A percentile compares a stretch with the other conserved stretches of the same genome.
These are phyloP conservation scores for Pollimyrus isidori DNA, from an alignment of 2,113 vertebrate species.

Conservation along the genomic window DNA sequence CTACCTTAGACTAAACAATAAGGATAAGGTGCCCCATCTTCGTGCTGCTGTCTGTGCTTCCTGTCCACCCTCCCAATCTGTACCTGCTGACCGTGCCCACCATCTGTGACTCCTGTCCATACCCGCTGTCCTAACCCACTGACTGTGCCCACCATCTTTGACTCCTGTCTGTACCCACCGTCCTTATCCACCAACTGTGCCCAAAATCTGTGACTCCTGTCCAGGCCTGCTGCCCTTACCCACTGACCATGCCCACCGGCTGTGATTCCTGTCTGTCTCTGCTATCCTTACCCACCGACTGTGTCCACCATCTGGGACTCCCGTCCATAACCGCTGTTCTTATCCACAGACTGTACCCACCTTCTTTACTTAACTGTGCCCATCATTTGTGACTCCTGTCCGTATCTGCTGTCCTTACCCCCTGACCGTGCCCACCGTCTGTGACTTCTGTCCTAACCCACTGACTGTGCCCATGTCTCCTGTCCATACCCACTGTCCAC, in stretches of 20 bases:
- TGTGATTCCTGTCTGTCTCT: too few relatives aligned
- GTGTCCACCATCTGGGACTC: background rate
- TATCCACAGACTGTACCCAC: too few relatives aligned
- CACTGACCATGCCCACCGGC: too few relatives aligned
- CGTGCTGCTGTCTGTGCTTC: background rate
- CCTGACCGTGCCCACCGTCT: background rate
- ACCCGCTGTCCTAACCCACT: too few relatives aligned
- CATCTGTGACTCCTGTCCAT: too few relatives aligned
- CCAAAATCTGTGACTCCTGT: background rate
- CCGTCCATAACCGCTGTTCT: background rate
- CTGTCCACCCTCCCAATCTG: background rate
- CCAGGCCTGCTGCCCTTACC: background rate
- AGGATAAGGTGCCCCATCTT: background rate
- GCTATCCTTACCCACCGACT: rapidly evolving
- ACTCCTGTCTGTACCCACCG: too few relatives aligned
- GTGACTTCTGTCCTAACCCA: too few relatives aligned
- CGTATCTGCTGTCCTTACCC: too few relatives aligned
- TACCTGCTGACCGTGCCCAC: background rate
- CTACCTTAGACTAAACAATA: background rate
- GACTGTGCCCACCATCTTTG: too few relatives aligned
- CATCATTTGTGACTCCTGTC: too few relatives aligned
- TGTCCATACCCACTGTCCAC: background rate
- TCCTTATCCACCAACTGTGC: background rate
- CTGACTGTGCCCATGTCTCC: background rate
- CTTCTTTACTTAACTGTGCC: background rate